These are phyloP conservation scores for Triplophysa tibetana DNA, from an alignment of 2,113 vertebrate genomes.

Conservation along the genomic window DNA sequence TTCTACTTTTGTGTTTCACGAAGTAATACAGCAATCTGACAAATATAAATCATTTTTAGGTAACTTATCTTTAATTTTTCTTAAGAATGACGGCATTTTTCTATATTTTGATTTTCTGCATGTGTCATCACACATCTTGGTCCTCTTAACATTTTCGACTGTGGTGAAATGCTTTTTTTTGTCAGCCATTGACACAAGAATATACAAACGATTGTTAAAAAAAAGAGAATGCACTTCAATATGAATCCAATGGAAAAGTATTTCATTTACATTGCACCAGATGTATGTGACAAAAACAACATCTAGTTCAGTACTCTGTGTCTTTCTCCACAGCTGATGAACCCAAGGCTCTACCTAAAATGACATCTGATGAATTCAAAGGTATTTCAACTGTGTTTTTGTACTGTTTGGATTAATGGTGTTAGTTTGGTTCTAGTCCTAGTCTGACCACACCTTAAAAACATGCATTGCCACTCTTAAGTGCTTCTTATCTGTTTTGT, in stretches of 20 bases:
- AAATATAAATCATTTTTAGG: too few relatives aligned
- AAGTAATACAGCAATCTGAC: too few relatives aligned
- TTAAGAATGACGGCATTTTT: too few relatives aligned
- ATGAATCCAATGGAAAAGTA: too few relatives aligned
- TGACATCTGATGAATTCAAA: constrained; percentile 41
- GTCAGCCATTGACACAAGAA: not conserved
- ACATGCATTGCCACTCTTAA: not conserved
- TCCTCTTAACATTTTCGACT: not conserved
- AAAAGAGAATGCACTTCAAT: not conserved
- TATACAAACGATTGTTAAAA: not conserved
- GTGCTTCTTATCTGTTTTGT: not conserved
- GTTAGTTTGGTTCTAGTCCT: not conserved
- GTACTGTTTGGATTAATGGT: not conserved
- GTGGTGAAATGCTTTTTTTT: not conserved
- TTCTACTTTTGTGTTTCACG: too few relatives aligned
- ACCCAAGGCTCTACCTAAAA: constrained; percentile 39
- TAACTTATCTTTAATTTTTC: too few relatives aligned
- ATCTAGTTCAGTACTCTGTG: not conserved
- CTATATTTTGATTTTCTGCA: too few relatives aligned
- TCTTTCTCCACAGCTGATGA: constrained; percentile 23
- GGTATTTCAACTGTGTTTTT: constrained; percentile 48
- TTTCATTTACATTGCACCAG: not conserved
- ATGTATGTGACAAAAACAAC: not conserved
- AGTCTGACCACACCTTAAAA: not conserved
- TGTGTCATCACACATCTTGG: not conserved